phyloP scores from a whole-genome alignment of 2,888 invertebrate species.

The Rhopalosiphum nymphaeae region DNA sequence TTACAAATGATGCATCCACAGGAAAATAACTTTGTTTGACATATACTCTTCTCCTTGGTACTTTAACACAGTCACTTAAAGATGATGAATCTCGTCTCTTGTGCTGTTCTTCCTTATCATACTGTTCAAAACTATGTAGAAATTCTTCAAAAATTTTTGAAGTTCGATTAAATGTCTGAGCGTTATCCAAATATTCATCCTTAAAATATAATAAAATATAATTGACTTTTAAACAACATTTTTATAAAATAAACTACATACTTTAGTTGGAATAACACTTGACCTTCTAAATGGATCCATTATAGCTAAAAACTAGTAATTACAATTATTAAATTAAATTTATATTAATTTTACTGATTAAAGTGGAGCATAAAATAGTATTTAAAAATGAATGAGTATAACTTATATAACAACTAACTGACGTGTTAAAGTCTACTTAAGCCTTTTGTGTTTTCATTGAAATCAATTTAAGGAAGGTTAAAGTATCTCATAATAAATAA shows the following conservation, averaged over 20 bases:
- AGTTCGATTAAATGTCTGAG: constrained; percentile 53
- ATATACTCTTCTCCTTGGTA: constrained; percentile 74
- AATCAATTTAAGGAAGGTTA: constrained; percentile 44
- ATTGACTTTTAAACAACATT: background rate
- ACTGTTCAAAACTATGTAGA: constrained; percentile 63
- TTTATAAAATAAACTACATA: constrained; percentile 22
- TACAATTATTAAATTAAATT: background rate
- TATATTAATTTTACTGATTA: background rate
- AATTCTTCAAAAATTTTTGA: constrained; percentile 62
- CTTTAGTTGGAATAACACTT: constrained; percentile 58
- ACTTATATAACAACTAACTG: background rate
- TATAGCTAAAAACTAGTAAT: background rate
- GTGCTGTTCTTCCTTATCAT: constrained; percentile 59
- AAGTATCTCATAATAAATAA: constrained; percentile 29
- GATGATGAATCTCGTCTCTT: constrained; percentile 46
- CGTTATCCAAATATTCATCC: constrained; percentile 56
- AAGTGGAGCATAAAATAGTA: background rate
- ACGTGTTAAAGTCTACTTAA: constrained; percentile 9
- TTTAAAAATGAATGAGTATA: background rate
- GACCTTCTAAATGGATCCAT: constrained; percentile 58
- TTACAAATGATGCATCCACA: constrained; percentile 66
- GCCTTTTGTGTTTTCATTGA: constrained; percentile 54
- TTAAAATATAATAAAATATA: constrained; percentile 39
- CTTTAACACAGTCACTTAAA: constrained; percentile 56
- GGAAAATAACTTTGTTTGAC: constrained; percentile 73